phyloP scores from a whole-genome alignment of 2,797 vertebrate species.

The Alca torda region DNA sequence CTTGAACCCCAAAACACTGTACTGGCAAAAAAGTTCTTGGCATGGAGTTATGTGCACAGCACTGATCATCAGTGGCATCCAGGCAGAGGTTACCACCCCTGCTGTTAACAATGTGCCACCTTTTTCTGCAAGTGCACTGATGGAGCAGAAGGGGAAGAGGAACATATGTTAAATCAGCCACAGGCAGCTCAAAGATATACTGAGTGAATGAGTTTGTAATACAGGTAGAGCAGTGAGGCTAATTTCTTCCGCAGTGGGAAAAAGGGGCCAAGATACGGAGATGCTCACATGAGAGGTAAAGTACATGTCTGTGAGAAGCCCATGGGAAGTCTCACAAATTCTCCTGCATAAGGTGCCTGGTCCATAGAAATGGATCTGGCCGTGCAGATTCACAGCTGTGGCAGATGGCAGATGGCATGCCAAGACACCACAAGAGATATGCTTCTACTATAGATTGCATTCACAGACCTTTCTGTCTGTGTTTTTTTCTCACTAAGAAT shows the following conservation, averaged over 20 bases:
- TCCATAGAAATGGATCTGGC: background rate
- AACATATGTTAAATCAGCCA: background rate
- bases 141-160: background rate
- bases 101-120: background rate
- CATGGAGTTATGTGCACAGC: background rate
- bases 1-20: background rate
- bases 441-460: background rate
- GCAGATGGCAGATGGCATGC: background rate
- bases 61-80: background rate
- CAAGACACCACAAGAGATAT: background rate
- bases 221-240: background rate
- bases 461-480: background rate
- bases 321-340: background rate
- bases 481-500: background rate
- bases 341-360: background rate
- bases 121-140: background rate
- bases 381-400: background rate
- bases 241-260: background rate
- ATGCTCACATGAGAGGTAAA: background rate
- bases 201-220: background rate
- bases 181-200: background rate
- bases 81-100: background rate
- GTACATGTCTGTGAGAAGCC: background rate
- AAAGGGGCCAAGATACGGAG: background rate
- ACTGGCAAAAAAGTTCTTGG: background rate